These are phyloP conservation scores for Caiman crocodilus DNA, from an alignment of 2,797 vertebrate genomes.

Conservation along the genomic window DNA sequence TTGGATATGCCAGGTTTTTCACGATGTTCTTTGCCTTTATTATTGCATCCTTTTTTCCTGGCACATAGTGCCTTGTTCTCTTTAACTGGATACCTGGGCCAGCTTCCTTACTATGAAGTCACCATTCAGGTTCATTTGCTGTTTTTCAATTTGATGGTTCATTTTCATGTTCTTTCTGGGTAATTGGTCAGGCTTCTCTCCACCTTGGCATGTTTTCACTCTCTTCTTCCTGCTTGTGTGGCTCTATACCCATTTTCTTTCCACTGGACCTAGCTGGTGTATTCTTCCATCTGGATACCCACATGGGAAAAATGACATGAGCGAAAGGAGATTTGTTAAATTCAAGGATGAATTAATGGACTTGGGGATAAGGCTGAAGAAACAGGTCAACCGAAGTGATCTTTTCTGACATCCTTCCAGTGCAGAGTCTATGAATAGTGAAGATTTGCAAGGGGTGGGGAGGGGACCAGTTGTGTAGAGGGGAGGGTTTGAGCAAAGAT, in stretches of 20 bases:
- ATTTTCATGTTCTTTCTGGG: neutral
- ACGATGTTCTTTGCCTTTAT: constrained; percentile 16
- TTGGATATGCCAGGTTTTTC: constrained; percentile 27
- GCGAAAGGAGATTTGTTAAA: fast-evolving
- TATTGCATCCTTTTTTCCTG: constrained; percentile 60
- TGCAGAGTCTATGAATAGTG: neutral
- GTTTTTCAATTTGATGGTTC: neutral
- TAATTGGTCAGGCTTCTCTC: neutral
- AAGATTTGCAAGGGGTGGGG: neutral
- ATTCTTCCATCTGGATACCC: neutral
- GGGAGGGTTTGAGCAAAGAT: neutral
- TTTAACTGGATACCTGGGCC: neutral
- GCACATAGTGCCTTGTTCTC: neutral
- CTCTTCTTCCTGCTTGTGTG: neutral
- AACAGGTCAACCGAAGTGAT: neutral
- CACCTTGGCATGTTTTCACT: neutral
- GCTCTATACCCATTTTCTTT: neutral
- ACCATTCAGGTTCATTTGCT: fast-evolving
- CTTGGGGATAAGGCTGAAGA: neutral
- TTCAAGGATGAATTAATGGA: neutral
- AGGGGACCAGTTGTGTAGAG: neutral
- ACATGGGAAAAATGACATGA: neutral
- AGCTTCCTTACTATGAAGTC: neutral
- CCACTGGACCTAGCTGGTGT: neutral
- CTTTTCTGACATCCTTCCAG: neutral